These are phyloP conservation scores for Ctenodactylus gundi DNA, from an alignment of 2,113 vertebrate species.

Conservation along the genomic window DNA sequence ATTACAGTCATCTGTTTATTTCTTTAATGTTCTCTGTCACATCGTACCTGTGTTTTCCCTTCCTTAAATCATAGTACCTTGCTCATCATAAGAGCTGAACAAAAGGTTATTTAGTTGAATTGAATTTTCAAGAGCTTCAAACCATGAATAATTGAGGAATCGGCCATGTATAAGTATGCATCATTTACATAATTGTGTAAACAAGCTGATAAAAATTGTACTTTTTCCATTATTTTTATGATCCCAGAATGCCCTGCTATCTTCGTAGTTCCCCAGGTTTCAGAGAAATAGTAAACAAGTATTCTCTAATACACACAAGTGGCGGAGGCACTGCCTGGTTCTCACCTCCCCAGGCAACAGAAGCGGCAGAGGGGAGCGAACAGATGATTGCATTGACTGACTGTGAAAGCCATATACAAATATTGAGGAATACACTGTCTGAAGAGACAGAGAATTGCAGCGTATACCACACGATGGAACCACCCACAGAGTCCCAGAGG, in stretches of 20 bases:
- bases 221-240: conserved; percentile 50
- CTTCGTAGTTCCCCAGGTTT: background rate
- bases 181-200: conserved; percentile 76
- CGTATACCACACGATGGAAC: background rate
- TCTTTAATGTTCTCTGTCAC: conserved; percentile 17
- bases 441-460: background rate
- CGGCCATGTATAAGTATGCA: conserved; percentile 61
- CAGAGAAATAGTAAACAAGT: background rate
- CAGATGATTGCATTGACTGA: conserved; percentile 38
- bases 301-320: background rate
- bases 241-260: background rate
- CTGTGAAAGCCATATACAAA: conserved; percentile 44
- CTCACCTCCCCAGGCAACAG: background rate
- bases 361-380: background rate
- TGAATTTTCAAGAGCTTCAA: conserved; percentile 72
- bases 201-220: conserved; percentile 56
- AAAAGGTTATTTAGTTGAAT: conserved; percentile 69
- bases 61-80: conserved; percentile 41
- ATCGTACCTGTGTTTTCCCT: background rate
- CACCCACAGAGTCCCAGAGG: background rate
- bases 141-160: conserved; percentile 73
- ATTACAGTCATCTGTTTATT: background rate
- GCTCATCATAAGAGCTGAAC: conserved; percentile 22
- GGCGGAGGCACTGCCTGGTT: background rate
- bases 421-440: conserved; percentile 25